Base-by-base conservation (phyloP, 1,140 invertebrate genomes). In the Patella vulgata region DNA sequence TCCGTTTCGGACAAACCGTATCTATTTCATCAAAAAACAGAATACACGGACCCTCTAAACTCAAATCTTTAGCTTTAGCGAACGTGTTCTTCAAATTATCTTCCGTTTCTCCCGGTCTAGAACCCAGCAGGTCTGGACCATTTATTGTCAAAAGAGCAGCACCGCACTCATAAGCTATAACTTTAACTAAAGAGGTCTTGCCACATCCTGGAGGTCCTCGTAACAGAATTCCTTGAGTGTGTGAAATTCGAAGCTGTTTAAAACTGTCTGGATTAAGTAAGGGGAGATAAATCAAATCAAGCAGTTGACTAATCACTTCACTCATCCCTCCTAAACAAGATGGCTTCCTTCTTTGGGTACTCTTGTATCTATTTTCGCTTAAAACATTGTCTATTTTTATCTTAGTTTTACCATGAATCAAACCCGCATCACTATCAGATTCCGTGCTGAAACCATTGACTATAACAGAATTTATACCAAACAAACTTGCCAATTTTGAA, bases 1-100 rank as follows among this genome's bases (percentile, higher is more conserved):
- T 36, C 12, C 52, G 51, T 28, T 60, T 65, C 43, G 75, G 70
- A 60, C 78, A 80, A 9, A 82, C n/a, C 0, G 69, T 46, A 61
- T 83, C 81, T 56, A 81, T 65, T 62, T 83, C 80, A 75, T 83
- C 81, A 39, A 82, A 60, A 57, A 83, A 81, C 19, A 82, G 39
- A 51, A 83, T 70, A 61, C 76, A 75, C 8, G 67, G 68, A 0
- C 76, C 79, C 52, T 82, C 79, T 46, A 71, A 42, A 53, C 73
- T 72, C 21, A 80, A 47, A 2, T 57, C 36, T 0, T 51, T 48
- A 19, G 73, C 73, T 56, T 71, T 71, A n/a, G 69, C 54, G 66
- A 82, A 80, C 43, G 77, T 48, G 6, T 58, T 56, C 30, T 51
- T 64, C 23, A 83, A 31, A 44, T 77, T 78, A 19, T 59, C 63